Conservation (phyloP, 2,113 vertebrate species). For the Podiceps cristatus region DNA sequence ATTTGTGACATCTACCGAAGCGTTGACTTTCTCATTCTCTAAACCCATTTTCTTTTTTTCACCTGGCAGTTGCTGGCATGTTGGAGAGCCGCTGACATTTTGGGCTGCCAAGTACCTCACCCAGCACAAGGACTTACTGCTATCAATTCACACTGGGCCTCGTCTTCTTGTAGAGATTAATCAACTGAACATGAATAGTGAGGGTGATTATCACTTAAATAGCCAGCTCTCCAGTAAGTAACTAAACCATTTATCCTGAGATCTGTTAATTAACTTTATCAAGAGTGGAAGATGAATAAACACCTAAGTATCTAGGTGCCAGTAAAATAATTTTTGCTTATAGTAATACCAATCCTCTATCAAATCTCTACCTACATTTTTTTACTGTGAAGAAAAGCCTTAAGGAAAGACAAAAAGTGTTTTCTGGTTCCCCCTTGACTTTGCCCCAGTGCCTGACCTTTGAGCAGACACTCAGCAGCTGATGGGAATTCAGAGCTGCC, state of each 20-base stretch:
- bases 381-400: neutral
- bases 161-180: neutral
- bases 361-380: neutral
- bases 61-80: neutral
- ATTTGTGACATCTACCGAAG: neutral
- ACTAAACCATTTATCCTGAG: neutral
- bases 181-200: neutral
- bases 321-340: neutral
- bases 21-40: neutral
- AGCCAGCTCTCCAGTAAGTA: neutral
- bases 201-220: neutral
- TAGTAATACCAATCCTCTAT: neutral
- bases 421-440: neutral
- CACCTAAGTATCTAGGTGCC: neutral
- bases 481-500: neutral
- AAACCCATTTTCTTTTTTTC: neutral
- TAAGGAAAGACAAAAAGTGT: neutral
- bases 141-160: neutral
- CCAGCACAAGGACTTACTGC: neutral
- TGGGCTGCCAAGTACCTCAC: neutral
- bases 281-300: neutral
- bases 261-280: conserved; percentile 43
- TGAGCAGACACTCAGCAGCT: neutral
- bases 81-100: neutral
- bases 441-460: neutral